These are phyloP conservation scores for Ctenoplectra terminalis DNA, from an alignment of 1,140 invertebrate species.

Conservation along the genomic window DNA sequence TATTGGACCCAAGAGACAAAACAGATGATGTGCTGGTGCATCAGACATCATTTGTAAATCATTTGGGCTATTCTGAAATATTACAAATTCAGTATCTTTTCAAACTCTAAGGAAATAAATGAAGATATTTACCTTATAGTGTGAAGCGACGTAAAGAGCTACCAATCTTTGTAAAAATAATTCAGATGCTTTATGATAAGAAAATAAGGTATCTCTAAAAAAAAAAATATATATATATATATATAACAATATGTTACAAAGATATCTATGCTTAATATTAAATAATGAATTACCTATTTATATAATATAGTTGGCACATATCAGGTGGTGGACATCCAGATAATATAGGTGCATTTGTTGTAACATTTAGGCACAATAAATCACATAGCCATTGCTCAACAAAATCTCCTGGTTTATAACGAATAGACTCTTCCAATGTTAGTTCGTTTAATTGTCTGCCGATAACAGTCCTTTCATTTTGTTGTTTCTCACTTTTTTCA, in stretches of 20 bases:
- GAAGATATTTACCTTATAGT: constrained; percentile 91
- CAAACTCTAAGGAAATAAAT: constrained; percentile 19
- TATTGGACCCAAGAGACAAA: constrained; percentile 96
- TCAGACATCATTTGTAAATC: constrained; percentile 99
- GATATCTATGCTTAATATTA: constrained; percentile 33
- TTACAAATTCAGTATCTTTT: background rate
- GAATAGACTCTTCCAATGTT: constrained; percentile 96
- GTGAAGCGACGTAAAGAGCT: constrained; percentile 97
- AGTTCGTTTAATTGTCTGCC: constrained; percentile 84
- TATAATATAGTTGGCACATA: constrained; percentile 95
- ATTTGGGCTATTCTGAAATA: constrained; percentile 96
- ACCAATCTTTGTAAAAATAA: constrained; percentile 96
- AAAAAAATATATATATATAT: constrained; percentile 37
- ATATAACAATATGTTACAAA: constrained; percentile 3
- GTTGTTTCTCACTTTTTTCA: constrained; percentile 78
- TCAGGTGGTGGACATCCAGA: constrained; percentile 94
- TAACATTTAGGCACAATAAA: constrained; percentile 95
- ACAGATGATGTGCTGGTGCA: constrained; percentile 98
- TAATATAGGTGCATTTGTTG: constrained; percentile 85
- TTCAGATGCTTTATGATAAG: constrained; percentile 98
- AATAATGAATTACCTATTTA: constrained; percentile 84
- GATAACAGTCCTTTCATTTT: constrained; percentile 78
- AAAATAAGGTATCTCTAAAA: constrained; percentile 96
- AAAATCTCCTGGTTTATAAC: constrained; percentile 94
- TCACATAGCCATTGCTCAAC: constrained; percentile 97